Evolutionary conservation across 1,140 invertebrate genomes (phyloP).

Genomic region (Riptortus pedestris): DNA sequence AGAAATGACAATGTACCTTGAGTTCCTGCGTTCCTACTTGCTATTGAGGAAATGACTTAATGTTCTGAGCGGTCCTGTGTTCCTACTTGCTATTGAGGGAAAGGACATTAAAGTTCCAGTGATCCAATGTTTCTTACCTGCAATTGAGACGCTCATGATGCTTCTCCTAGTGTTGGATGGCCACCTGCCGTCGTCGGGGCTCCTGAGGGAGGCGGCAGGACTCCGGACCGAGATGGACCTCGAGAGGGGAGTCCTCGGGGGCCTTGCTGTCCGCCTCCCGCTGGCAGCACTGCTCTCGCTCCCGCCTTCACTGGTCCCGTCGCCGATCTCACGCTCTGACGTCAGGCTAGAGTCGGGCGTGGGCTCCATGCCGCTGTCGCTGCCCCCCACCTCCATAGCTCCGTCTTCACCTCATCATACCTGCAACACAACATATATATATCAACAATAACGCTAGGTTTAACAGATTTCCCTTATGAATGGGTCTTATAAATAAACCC

Average conservation of each 20-base stretch:
- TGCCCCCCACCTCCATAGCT: slow-evolving; percentile 33
- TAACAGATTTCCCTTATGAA: too few species aligned
- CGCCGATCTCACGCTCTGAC: slow-evolving; percentile 38
- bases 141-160: slow-evolving; percentile 4
- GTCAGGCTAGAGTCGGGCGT: slow-evolving; percentile 49
- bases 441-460: too few species aligned
- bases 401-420: background rate
- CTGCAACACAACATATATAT: background rate
- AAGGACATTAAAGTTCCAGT: too few species aligned
- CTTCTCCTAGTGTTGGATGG: slow-evolving; percentile 38
- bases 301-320: slow-evolving; percentile 47
- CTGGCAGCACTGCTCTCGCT: slow-evolving; percentile 62
- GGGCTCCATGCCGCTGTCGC: slow-evolving; percentile 65
- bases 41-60: too few species aligned
- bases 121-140: background rate
- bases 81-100: too few species aligned
- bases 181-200: slow-evolving; percentile 51
- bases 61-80: too few species aligned
- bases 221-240: slow-evolving; percentile 1
- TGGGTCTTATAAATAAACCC: too few species aligned
- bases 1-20: too few species aligned
- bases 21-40: too few species aligned
- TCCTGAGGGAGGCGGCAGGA: background rate
- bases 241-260: background rate
- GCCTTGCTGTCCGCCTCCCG: slow-evolving; percentile 36